These are phyloP conservation scores for Caerostris extrusa DNA, from an alignment of 1,140 invertebrate genomes.

Conservation along the genomic window DNA sequence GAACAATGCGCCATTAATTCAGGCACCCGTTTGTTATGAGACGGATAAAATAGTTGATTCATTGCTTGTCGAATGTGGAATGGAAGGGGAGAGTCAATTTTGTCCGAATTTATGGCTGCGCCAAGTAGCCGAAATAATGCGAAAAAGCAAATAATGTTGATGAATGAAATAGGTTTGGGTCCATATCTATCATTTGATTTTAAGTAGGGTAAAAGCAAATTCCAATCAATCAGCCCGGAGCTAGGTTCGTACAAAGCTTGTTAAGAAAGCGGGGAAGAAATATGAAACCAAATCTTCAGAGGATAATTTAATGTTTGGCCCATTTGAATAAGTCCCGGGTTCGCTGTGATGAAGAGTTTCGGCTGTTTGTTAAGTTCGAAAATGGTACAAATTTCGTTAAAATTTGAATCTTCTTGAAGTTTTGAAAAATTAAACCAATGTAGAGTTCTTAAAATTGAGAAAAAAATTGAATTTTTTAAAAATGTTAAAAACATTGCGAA, in stretches of 20 bases:
- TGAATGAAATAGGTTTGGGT: conserved; percentile 38
- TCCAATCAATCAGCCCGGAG: neutral
- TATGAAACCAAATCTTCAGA: neutral
- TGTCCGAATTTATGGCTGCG: conserved; percentile 50
- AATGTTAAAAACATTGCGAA: no score
- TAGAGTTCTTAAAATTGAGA: no score
- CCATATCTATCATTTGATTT: conserved; percentile 45
- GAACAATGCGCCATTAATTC: conserved; percentile 74
- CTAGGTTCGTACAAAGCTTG: neutral
- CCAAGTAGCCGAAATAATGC: conserved; percentile 22
- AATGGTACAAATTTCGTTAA: no score
- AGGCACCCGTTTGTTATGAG: conserved; percentile 30
- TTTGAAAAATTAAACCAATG: no score
- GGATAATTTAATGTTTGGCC: neutral
- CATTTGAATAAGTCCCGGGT: neutral
- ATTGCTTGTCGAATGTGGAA: conserved; percentile 27
- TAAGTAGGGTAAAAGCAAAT: neutral
- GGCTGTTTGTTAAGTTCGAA: no score
- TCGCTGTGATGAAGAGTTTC: no score
- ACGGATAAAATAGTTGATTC: conserved; percentile 59
- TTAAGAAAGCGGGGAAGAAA: neutral
- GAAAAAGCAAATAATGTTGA: conserved; percentile 54
- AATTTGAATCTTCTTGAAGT: no score
- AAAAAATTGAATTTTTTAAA: no score
- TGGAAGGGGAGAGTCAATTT: conserved; percentile 41